Base-by-base conservation (phyloP, 1,140 invertebrate genomes). In the Varroa destructor region DNA sequence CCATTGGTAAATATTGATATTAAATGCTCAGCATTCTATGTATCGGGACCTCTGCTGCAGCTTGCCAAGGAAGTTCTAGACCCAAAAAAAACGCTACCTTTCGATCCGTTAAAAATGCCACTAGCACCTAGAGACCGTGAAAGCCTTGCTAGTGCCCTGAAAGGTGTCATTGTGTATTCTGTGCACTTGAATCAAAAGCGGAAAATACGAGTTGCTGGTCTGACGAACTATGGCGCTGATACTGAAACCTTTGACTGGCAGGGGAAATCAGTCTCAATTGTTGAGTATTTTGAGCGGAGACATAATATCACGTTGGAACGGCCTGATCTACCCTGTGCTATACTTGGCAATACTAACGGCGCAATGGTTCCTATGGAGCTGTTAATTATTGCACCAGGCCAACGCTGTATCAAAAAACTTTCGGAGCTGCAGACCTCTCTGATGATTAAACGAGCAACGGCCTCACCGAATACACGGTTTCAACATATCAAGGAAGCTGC, bases 361-460 rank as follows among this genome's bases (percentile, higher is more conserved):
- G 4, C 46, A 51, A 75, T 75, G 10, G 73, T 80, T 8, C 79
- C 79, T 8, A 61, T 79, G 12, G 79, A 80, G 73, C 74, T 80
- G 5, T 80, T 79, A 56, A 43, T 72, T 5, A 71, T 80, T 8
- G 70, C 76, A 5, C 55, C 72, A 25, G 77, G 79, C n/a, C 79
- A 80, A 72, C 72, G 73, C 6, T 72, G 70, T 14, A 72, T 71
- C n/a, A 72, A 73, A 67, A 74, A 76, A 42, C 46, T 77, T 5
- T 71, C 72, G 14, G 56, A 71, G 1, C 70, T 51, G 51, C 72
- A 75, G 55, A 75, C 56, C 46, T 57, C 74, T 1, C 71, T 74
- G 37, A 75, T 77, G 74, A 76, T 76, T 10, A 73, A 72, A 43
- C 75, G 76, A 64, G 77, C 73, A 43, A 77, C 77, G 70, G 74